A percentile compares a stretch with the other conserved stretches of the same genome.
Evolutionary conservation across 2,113 vertebrate species (phyloP).

Genomic region (Sialia sialis): DNA sequence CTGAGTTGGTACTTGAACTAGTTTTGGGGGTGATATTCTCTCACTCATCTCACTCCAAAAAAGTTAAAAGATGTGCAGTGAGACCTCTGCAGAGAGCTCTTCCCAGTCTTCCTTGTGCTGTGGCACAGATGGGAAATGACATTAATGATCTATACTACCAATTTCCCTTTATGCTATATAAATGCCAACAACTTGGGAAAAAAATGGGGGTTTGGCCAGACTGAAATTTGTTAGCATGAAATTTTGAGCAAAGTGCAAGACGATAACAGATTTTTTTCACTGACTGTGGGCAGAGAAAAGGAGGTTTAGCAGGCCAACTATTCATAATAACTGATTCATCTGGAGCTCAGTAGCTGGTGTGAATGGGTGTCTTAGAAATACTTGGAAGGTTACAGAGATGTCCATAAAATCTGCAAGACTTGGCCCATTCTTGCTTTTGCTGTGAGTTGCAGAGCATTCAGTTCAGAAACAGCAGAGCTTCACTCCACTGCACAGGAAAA

Average conservation of each 20-base stretch:
- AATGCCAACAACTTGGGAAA: not conserved
- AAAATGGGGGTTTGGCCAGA: not conserved
- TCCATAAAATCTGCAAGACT: not conserved
- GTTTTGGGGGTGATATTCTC: not conserved
- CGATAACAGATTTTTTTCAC: not conserved
- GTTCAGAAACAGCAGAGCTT: not conserved
- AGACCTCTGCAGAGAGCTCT: not conserved
- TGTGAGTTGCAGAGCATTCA: not conserved
- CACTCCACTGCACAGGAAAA: not conserved
- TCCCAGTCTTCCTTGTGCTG: not conserved
- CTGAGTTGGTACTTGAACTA: not conserved
- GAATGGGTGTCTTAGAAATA: not conserved
- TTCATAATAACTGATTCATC: constrained; percentile 9
- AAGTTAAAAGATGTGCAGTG: not conserved
- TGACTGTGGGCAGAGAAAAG: not conserved
- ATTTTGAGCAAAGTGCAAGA: not conserved
- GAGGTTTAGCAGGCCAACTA: not conserved
- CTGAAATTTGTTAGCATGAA: not conserved
- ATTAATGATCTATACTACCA: not conserved
- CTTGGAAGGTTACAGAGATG: not conserved
- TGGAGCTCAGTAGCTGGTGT: not conserved
- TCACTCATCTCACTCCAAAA: not conserved
- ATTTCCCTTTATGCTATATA: not conserved
- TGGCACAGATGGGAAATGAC: not conserved
- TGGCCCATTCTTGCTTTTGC: not conserved